Evolutionary conservation across 2,888 invertebrate genomes (phyloP).

Genomic region (Drosophila anomalata): DNA sequence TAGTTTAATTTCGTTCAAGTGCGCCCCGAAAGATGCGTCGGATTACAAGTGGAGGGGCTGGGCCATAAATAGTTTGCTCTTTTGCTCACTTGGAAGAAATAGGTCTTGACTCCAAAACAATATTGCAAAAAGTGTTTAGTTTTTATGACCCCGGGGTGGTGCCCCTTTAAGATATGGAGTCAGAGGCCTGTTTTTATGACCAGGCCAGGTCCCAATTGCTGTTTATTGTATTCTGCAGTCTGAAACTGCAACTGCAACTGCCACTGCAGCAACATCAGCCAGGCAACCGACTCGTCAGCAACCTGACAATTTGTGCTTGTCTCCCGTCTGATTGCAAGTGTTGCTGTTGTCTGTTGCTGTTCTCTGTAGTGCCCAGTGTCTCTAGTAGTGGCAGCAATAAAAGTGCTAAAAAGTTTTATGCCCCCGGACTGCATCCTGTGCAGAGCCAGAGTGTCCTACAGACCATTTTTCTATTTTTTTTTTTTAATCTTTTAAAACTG

Average conservation of each 20-base stretch:
- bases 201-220: constrained; percentile 15
- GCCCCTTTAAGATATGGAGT: constrained; percentile 6
- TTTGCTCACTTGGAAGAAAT: not conserved
- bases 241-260: constrained; percentile 19
- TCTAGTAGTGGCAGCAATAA: constrained; percentile 52
- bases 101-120: not conserved
- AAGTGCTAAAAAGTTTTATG: constrained; percentile 76
- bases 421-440: constrained; percentile 74
- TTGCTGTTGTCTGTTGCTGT: constrained; percentile 13
- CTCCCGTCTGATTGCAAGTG: constrained; percentile 49
- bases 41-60: too few species aligned
- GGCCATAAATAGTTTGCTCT: not conserved
- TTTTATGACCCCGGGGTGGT: not conserved
- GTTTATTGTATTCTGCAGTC: constrained; percentile 35
- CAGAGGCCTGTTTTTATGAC: constrained; percentile 22
- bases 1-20: constrained; percentile 74
- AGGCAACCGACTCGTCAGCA: constrained; percentile 59
- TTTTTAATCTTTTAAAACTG: constrained; percentile 65
- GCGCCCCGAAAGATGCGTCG: constrained; percentile 22
- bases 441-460: constrained; percentile 27
- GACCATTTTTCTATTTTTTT: constrained; percentile 49
- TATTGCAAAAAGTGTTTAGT: constrained; percentile 1
- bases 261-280: constrained; percentile 26
- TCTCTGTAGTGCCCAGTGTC: constrained; percentile 25
- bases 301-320: constrained; percentile 71